Evolutionary conservation across 2,113 vertebrate species (phyloP).

Genomic region (Shinisaurus crocodilurus): DNA sequence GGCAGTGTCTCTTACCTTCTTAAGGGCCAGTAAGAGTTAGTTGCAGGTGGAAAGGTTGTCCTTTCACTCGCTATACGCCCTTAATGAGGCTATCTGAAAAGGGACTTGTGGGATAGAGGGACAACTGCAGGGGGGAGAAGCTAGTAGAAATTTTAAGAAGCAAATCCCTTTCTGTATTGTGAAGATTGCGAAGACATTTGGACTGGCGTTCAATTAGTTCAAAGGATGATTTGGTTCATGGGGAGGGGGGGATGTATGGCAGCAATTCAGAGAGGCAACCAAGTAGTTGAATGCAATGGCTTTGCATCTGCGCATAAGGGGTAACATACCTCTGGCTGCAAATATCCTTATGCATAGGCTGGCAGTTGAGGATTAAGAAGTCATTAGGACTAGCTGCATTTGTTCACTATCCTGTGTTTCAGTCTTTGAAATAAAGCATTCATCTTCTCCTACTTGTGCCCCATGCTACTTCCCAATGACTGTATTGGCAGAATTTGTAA

Average conservation of each 20-base stretch:
- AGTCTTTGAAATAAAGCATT: slow-evolving; percentile 62
- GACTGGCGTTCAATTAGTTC: slow-evolving; percentile 35
- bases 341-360: slow-evolving; percentile 76
- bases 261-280: slow-evolving; percentile 29
- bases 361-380: slow-evolving; percentile 63
- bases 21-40: slow-evolving; percentile 36
- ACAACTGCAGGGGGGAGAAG: slow-evolving; percentile 37
- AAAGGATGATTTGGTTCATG: slow-evolving; percentile 28
- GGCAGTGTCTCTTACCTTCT: slow-evolving; percentile 21
- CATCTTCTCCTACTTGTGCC: slow-evolving; percentile 73
- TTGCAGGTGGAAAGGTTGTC: slow-evolving; percentile 41
- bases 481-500: slow-evolving; percentile 70
- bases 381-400: slow-evolving; percentile 67
- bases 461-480: slow-evolving; percentile 69
- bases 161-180: slow-evolving; percentile 50
- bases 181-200: slow-evolving; percentile 42
- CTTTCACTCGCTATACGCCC: slow-evolving; percentile 37
- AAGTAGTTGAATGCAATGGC: slow-evolving; percentile 53
- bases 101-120: slow-evolving; percentile 18
- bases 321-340: slow-evolving; percentile 84
- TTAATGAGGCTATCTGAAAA: slow-evolving; percentile 30
- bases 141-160: slow-evolving; percentile 23
- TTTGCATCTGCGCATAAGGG: slow-evolving; percentile 83
- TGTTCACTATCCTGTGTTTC: slow-evolving; percentile 72
- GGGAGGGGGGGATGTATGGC: slow-evolving; percentile 18